phyloP scores from a whole-genome alignment of 1,140 invertebrate species.

The Chymomyza costata region DNA sequence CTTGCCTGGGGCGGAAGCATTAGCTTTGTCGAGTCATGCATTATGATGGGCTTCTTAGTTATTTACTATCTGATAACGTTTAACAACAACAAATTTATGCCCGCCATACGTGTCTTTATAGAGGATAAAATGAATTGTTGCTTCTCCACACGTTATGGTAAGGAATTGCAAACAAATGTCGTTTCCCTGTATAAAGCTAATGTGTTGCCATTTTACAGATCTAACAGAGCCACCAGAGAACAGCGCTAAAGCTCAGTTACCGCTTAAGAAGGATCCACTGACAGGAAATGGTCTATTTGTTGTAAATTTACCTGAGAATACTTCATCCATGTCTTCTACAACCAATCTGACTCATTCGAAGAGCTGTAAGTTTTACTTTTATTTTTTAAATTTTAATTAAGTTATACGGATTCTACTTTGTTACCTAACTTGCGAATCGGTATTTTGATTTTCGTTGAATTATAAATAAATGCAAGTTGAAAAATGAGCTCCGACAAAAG shows the following conservation, averaged over 20 bases:
- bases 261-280: slow-evolving; percentile 65
- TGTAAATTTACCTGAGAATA: slow-evolving; percentile 65
- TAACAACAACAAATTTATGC: slow-evolving; percentile 76
- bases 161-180: background rate
- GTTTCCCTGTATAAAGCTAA: background rate
- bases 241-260: slow-evolving; percentile 70
- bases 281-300: slow-evolving; percentile 69
- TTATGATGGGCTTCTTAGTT: slow-evolving; percentile 83
- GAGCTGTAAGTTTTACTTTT: slow-evolving; percentile 46
- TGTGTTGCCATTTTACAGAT: slow-evolving; percentile 26
- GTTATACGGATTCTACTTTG: too few relatives aligned
- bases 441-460: too few relatives aligned
- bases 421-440: too few relatives aligned
- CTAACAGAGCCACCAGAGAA: slow-evolving; percentile 70
- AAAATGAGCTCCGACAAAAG: too few relatives aligned
- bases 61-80: slow-evolving; percentile 82
- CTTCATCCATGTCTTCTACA: slow-evolving; percentile 66
- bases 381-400: too few relatives aligned
- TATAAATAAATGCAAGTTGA: too few relatives aligned
- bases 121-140: slow-evolving; percentile 73
- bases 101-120: slow-evolving; percentile 63
- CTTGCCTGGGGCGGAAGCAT: slow-evolving; percentile 88
- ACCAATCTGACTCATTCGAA: slow-evolving; percentile 62
- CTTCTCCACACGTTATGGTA: slow-evolving; percentile 69
- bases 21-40: slow-evolving; percentile 85